Conservation (phyloP, 2,797 vertebrate species). For the Acridotheres tristis region DNA sequence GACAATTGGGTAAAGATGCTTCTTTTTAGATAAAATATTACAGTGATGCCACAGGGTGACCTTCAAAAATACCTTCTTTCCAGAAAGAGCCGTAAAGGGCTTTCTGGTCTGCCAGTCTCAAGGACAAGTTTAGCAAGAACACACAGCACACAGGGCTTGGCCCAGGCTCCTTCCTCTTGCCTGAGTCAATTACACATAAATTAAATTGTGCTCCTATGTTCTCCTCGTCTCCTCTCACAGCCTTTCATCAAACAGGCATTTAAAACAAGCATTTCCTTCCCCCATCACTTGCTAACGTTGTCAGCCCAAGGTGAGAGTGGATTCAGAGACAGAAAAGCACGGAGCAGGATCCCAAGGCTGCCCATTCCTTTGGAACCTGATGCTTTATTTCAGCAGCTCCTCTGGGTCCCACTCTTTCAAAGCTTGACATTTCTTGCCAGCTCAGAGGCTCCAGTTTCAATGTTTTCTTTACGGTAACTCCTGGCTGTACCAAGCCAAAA, state of each 20-base stretch:
- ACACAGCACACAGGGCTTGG: accelerated
- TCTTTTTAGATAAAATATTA: background rate
- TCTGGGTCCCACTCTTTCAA: background rate
- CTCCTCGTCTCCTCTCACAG: background rate
- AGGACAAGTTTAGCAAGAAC: background rate
- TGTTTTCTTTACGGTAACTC: slow-evolving; percentile 41
- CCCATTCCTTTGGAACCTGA: background rate
- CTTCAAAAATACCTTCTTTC: background rate
- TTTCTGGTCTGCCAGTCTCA: background rate
- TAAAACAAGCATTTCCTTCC: background rate
- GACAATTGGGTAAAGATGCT: background rate
- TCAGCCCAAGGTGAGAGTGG: background rate
- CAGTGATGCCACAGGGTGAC: background rate
- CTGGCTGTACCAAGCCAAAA: background rate
- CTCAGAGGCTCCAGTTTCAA: slow-evolving; percentile 23
- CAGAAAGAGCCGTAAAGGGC: background rate
- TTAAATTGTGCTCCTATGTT: background rate
- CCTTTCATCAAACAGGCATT: background rate
- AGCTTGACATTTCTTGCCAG: background rate
- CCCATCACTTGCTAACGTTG: background rate
- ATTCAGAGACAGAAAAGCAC: background rate
- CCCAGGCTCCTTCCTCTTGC: background rate
- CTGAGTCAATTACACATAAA: background rate
- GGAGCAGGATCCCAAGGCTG: background rate
- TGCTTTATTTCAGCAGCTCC: slow-evolving; percentile 22